Percentiles rank a stretch among this genome's conserved stretches.
These are phyloP conservation scores for Falco columbarius DNA, from an alignment of 2,797 vertebrate species.

Conservation along the genomic window DNA sequence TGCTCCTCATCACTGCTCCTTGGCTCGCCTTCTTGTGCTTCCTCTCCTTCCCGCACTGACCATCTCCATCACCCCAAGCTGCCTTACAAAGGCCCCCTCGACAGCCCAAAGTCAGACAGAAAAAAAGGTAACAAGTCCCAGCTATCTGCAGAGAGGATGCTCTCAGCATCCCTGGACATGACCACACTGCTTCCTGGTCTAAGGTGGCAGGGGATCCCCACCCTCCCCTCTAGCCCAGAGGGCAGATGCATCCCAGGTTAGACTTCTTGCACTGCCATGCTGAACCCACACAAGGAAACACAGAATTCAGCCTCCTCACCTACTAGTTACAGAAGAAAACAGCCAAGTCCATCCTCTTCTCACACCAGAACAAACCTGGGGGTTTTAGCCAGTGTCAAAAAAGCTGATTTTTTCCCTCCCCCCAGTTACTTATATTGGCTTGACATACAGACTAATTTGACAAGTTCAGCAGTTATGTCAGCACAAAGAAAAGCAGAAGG, in stretches of 20 bases:
- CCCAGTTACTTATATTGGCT: not conserved
- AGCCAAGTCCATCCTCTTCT: not conserved
- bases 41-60: not conserved
- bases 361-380: not conserved
- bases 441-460: not conserved
- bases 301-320: accelerated
- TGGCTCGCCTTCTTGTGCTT: not conserved
- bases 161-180: not conserved
- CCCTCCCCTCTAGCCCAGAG: accelerated
- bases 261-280: too few relatives aligned
- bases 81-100: not conserved
- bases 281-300: accelerated
- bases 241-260: too few relatives aligned
- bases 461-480: not conserved
- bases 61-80: not conserved
- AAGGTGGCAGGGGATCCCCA: not conserved
- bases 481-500: not conserved
- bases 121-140: not conserved
- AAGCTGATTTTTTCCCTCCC: accelerated
- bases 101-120: not conserved
- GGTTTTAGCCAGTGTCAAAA: not conserved
- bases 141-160: not conserved
- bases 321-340: not conserved
- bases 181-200: not conserved
- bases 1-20: not conserved